A percentile compares a stretch with the other conserved stretches of the same genome.
These are phyloP conservation scores for Hydractinia echinata DNA, from an alignment of 30 jellyfish, hydroid and myxozoan genomes.

Conservation along the genomic window DNA sequence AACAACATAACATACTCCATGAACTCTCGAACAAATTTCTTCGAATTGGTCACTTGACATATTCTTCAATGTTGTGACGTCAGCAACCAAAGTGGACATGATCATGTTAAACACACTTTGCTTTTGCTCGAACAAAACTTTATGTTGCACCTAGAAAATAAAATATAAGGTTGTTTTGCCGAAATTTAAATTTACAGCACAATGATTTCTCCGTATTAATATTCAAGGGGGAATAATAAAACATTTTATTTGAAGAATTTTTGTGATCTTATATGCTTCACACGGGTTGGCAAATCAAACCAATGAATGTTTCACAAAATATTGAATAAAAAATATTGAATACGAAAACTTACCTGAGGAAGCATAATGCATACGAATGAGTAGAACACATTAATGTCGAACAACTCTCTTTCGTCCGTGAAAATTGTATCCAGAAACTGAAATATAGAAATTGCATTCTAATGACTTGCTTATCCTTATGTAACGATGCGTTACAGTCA, in stretches of 20 bases:
- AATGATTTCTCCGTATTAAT: not conserved
- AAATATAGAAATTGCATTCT: not conserved
- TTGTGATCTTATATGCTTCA: too few relatives aligned
- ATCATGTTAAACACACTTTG: slow-evolving; percentile 60
- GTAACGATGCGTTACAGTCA: too few relatives aligned
- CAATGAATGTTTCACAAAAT: too few relatives aligned
- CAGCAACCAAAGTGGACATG: slow-evolving; percentile 60
- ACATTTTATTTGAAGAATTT: not conserved
- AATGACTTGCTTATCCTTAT: too few relatives aligned
- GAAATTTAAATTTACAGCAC: not conserved
- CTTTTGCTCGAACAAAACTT: slow-evolving; percentile 63
- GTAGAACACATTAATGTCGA: slow-evolving; percentile 45
- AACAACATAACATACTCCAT: slow-evolving; percentile 52
- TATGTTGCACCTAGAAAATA: slow-evolving; percentile 51
- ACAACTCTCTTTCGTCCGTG: slow-evolving; percentile 78
- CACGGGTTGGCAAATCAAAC: too few relatives aligned
- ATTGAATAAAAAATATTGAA: not conserved
- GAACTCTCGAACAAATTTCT: slow-evolving; percentile 44
- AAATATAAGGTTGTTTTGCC: not conserved
- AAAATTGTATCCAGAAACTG: slow-evolving; percentile 77
- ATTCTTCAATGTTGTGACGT: slow-evolving; percentile 43
- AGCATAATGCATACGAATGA: slow-evolving; percentile 58
- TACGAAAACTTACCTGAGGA: slow-evolving; percentile 52
- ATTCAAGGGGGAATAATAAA: not conserved
- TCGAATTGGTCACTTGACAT: slow-evolving; percentile 52